Conservation (phyloP, 2,797 vertebrate species). For the Sternotherus odoratus region DNA sequence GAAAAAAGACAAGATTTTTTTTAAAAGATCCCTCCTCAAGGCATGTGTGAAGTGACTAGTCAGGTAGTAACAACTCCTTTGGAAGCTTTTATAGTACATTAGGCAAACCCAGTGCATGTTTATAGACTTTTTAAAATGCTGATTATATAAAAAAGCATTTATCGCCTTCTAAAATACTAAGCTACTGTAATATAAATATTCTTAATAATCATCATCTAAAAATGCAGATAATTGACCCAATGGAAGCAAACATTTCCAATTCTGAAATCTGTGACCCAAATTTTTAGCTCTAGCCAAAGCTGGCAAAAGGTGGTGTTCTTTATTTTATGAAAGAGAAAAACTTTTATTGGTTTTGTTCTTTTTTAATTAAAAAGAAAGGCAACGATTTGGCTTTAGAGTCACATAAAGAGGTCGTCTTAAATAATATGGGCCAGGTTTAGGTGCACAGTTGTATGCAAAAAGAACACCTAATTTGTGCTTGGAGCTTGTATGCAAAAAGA, state of each 20-base stretch:
- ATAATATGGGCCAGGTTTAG: neutral
- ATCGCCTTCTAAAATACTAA: slow-evolving; percentile 71
- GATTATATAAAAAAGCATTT: slow-evolving; percentile 74
- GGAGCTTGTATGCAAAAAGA: neutral
- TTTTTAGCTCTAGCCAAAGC: neutral
- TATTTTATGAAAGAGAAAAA: neutral
- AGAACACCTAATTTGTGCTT: neutral
- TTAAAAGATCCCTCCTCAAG: slow-evolving; percentile 38
- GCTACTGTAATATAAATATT: slow-evolving; percentile 71
- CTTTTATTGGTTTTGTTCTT: neutral
- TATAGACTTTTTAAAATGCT: slow-evolving; percentile 78
- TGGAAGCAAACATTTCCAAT: neutral
- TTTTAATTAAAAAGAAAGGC: neutral
- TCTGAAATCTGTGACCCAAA: slow-evolving; percentile 27
- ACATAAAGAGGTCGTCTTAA: neutral
- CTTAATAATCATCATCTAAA: slow-evolving; percentile 56
- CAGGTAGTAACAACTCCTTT: slow-evolving; percentile 75
- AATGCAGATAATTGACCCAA: slow-evolving; percentile 31
- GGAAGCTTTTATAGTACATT: slow-evolving; percentile 77
- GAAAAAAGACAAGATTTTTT: neutral
- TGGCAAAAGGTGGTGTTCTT: neutral
- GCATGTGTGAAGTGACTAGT: slow-evolving; percentile 74
- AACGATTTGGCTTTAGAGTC: neutral
- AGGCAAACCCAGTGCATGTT: slow-evolving; percentile 74
- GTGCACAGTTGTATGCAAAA: neutral